Evolutionary conservation across 2,113 vertebrate species (phyloP).

Genomic region (Lagopus leucura): DNA sequence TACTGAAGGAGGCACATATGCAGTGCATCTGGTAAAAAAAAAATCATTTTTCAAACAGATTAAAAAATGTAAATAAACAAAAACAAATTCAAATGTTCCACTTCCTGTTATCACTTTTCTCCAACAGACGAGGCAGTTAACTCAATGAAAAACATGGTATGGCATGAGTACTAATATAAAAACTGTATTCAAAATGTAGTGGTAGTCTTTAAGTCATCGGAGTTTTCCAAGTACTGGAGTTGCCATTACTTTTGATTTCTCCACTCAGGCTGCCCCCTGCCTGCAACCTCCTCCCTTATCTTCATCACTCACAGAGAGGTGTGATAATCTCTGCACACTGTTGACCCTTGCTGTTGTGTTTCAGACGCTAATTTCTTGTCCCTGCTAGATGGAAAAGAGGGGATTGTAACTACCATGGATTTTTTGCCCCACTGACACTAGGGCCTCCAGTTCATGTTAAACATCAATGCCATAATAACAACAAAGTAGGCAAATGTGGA

Average conservation of each 20-base stretch:
- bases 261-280: rapidly evolving
- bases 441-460: background rate
- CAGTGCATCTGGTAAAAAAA: background rate
- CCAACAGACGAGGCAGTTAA: background rate
- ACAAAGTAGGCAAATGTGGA: background rate
- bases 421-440: background rate
- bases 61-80: background rate
- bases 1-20: background rate
- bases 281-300: background rate
- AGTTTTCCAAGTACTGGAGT: background rate
- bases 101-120: background rate
- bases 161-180: background rate
- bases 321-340: background rate
- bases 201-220: background rate
- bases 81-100: background rate
- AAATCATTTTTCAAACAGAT: background rate
- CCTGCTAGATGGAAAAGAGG: too few relatives aligned
- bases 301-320: background rate
- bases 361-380: background rate
- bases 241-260: background rate
- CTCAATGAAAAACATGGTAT: background rate
- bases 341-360: background rate
- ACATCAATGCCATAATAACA: background rate
- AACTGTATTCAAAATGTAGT: background rate
- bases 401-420: rapidly evolving